Conservation (phyloP, 1,140 invertebrate genomes). For the Philotrypesis tridentata region DNA sequence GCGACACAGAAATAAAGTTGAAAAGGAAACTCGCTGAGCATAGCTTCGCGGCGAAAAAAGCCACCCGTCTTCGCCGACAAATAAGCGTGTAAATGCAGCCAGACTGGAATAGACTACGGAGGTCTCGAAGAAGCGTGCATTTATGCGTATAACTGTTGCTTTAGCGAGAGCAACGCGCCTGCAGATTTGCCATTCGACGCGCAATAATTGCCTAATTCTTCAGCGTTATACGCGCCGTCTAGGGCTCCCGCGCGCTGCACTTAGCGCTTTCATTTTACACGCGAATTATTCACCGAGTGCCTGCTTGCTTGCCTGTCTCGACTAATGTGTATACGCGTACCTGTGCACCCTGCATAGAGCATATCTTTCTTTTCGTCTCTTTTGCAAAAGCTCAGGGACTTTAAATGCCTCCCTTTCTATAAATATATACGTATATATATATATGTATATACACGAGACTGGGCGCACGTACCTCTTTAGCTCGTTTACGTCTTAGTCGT, state of each 20-base stretch:
- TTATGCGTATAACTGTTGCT: constrained; percentile 9
- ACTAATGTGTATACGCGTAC: too few relatives aligned
- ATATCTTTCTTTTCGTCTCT: background rate
- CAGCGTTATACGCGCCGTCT: background rate
- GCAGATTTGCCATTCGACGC: constrained; percentile 33
- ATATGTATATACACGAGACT: background rate
- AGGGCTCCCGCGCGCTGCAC: background rate
- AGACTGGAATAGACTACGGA: background rate
- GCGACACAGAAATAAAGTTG: background rate
- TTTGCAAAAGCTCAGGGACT: background rate
- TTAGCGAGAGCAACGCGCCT: background rate
- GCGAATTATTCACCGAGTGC: constrained; percentile 51
- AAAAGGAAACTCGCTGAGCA: too few relatives aligned
- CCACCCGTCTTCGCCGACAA: too few relatives aligned
- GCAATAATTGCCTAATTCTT: constrained; percentile 40
- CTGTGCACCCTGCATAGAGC: too few relatives aligned
- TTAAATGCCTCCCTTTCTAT: background rate
- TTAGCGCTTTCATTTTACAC: constrained; percentile 50
- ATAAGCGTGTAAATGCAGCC: background rate
- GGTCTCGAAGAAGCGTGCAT: background rate
- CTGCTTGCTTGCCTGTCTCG: background rate
- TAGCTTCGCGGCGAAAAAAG: too few relatives aligned
- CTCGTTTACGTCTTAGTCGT: background rate
- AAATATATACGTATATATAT: background rate
- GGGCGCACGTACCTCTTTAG: background rate